These are phyloP conservation scores for Podocnemis expansa DNA, from an alignment of 2,113 vertebrate genomes.

Conservation along the genomic window DNA sequence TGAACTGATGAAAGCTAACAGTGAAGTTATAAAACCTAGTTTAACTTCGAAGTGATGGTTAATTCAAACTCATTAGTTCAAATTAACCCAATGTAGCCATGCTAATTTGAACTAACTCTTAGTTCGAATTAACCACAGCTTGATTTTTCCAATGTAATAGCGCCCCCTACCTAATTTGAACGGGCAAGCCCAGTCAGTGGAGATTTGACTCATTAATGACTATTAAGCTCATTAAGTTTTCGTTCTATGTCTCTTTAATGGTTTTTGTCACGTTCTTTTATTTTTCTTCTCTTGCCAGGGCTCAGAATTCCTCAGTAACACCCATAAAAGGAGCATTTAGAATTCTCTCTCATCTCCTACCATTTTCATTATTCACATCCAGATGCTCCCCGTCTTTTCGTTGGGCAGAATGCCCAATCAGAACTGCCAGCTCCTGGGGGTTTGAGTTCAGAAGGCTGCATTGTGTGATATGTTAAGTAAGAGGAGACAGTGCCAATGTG, in stretches of 20 bases:
- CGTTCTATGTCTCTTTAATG: not conserved
- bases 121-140: no score
- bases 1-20: no score
- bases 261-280: constrained; percentile 14
- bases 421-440: not conserved
- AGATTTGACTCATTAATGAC: constrained; percentile 29
- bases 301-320: not conserved
- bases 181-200: not conserved
- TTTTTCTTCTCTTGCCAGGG: not conserved
- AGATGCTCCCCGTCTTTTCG: not conserved
- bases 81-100: no score
- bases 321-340: not conserved
- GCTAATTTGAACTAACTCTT: no score
- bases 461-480: not conserved
- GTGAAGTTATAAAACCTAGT: no score
- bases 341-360: not conserved
- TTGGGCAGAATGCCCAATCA: not conserved
- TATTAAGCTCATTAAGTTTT: not conserved
- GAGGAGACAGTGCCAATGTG: not conserved
- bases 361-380: constrained; percentile 2
- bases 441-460: not conserved
- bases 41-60: no score
- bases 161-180: no score
- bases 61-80: no score
- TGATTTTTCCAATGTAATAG: no score